Conservation (phyloP, 1,140 invertebrate species). For the Dinoponera quadriceps region DNA sequence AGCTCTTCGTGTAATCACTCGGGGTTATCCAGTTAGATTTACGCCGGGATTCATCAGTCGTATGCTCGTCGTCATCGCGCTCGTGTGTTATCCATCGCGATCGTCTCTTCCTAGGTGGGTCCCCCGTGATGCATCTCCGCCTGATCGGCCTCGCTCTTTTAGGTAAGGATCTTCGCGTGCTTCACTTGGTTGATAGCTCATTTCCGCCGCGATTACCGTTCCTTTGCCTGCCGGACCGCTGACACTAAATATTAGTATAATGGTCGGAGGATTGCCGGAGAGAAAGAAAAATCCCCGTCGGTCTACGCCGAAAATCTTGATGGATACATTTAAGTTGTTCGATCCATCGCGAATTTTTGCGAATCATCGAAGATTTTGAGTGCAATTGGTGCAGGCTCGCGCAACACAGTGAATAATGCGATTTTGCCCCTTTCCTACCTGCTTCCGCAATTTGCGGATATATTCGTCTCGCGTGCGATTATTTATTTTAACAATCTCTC, state of each 20-base stretch:
- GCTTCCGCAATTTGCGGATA: neutral
- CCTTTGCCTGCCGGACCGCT: neutral
- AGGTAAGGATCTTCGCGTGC: conserved; percentile 57
- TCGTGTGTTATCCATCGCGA: conserved; percentile 62
- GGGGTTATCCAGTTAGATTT: conserved; percentile 72
- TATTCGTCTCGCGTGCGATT: too few species aligned
- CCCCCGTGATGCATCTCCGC: conserved; percentile 49
- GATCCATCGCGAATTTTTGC: too few species aligned
- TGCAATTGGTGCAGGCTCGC: neutral
- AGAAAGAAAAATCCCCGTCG: too few species aligned
- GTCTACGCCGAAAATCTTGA: too few species aligned
- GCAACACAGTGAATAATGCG: neutral
- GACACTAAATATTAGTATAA: neutral
- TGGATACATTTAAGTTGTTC: too few species aligned
- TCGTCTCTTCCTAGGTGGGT: conserved; percentile 19
- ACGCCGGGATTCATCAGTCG: conserved; percentile 70
- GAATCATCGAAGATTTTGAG: too few species aligned
- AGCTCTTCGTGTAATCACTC: conserved; percentile 70
- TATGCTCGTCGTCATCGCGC: conserved; percentile 62
- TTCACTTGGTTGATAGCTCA: neutral
- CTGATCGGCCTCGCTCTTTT: conserved; percentile 40
- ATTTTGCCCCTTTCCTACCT: neutral
- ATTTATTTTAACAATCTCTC: neutral
- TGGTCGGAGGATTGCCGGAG: too few species aligned
- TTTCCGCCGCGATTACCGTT: neutral